Evolutionary conservation across 37 sponge, comb jelly and placozoan genomes (phyloP).

Genomic region (Haliclona indistincta): DNA sequence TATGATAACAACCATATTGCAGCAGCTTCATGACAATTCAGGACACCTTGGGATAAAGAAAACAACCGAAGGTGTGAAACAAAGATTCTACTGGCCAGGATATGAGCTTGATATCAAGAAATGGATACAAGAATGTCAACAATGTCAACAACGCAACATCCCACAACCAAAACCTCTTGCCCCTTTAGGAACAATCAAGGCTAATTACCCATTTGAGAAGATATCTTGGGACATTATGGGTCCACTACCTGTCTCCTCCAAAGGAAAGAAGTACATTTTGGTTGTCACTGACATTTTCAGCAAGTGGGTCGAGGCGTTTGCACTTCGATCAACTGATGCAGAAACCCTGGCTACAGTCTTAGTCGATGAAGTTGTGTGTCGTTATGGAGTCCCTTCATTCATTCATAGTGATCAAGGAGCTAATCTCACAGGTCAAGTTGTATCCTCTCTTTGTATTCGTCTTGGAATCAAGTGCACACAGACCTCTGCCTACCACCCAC

Average conservation of each 20-base stretch:
- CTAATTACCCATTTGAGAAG: conserved; percentile 19
- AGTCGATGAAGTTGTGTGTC: conserved; percentile 30
- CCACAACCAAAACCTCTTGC: conserved; percentile 14
- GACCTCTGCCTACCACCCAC: conserved; percentile 48
- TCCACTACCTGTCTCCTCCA: conserved; percentile 14
- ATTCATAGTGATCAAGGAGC: conserved; percentile 51
- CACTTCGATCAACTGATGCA: conserved; percentile 17
- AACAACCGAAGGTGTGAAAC: conserved; percentile 11
- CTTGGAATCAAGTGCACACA: conserved; percentile 17
- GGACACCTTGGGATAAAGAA: conserved; percentile 6
- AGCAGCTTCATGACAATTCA: conserved; percentile 22
- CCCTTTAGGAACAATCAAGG: conserved; percentile 20
- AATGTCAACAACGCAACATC: conserved; percentile 12
- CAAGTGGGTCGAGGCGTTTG: too few species aligned
- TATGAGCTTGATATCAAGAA: conserved; percentile 4
- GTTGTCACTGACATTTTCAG: conserved; percentile 28
- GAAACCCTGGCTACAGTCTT: conserved; percentile 23
- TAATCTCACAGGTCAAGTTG: conserved; percentile 19
- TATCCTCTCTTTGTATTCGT: background rate
- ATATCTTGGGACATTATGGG: conserved; percentile 45
- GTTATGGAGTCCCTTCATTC: conserved; percentile 29
- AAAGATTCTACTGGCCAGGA: conserved; percentile 49
- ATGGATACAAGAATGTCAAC: conserved; percentile 19
- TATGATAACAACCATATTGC: conserved; percentile 1
- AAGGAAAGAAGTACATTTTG: conserved; percentile 19